Conservation (phyloP, 1,140 invertebrate genomes). For the Marisa cornuarietis region DNA sequence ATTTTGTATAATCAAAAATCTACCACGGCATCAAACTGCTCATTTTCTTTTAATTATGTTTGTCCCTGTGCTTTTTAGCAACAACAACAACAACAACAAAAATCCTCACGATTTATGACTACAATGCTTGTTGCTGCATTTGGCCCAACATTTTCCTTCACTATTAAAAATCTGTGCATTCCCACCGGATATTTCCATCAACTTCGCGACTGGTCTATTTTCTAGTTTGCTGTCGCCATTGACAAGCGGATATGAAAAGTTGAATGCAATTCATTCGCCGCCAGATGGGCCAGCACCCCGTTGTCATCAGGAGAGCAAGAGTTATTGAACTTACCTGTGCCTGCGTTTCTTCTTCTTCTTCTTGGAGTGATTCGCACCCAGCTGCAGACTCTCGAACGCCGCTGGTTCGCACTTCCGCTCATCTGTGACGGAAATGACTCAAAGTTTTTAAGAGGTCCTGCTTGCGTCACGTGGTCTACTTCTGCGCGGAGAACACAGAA, state of each 20-base stretch:
- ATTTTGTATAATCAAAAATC: neutral
- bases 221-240: no score
- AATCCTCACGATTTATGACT: no score
- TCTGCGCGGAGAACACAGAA: no score
- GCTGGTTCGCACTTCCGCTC: conserved; percentile 18
- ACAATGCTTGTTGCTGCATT: conserved; percentile 1
- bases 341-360: conserved; percentile 47
- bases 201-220: no score
- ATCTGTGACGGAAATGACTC: conserved; percentile 2
- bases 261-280: no score
- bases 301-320: neutral
- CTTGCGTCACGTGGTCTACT: no score
- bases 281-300: no score
- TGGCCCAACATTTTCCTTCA: neutral
- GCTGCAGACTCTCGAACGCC: conserved; percentile 22
- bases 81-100: no score
- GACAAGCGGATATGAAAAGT: no score
- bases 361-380: conserved; percentile 24
- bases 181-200: no score
- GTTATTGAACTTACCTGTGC: conserved; percentile 34
- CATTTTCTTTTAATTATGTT: neutral
- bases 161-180: neutral
- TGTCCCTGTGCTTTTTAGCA: no score
- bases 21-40: neutral
- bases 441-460: no score